Base-by-base conservation (phyloP, 2,888 invertebrate genomes). In the Uloborus plumipes region DNA sequence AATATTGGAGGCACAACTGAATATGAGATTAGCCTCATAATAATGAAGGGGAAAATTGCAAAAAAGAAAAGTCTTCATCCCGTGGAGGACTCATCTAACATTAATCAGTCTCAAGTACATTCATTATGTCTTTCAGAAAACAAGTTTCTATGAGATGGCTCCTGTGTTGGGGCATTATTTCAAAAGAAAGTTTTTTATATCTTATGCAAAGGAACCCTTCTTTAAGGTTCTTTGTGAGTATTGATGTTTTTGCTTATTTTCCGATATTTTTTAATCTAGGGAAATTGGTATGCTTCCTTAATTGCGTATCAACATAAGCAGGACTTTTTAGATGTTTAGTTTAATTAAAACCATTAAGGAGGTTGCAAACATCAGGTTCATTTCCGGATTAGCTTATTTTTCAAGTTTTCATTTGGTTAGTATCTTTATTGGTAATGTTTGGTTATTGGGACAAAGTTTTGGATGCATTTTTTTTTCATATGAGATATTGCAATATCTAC, bases 281-380 rank as follows among this genome's bases (percentile, higher is more conserved):
- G 49, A 69, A 62, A 70, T 69, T 70, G 49, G 53, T 16, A 51
- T 67, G 22, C 22, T n/a, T n/a, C 53, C 69, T 50, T 76, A 75
- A 76, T 69, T 69, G 55, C 62, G 20, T 62, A 61, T 58, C 47
- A 61, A 22, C 26, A 75, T 31, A 59, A 67, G 50, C 51, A 49
- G 51, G 13, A 49, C 20, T 39, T 69, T 69, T 66, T 74, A 66
- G 74, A 74, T 74, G 59, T 26, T 55, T 49, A 58, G 49, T 58
- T 74, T 74, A 72, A 65, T 73, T 73, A 65, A 64, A 73, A 50
- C 73, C 64, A 64, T 53, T 73, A 53, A 73, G 55, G n/a, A 55
- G 53, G 11, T 15, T 51, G n/a, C 18, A 9, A 39, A 39, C 39
- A 39, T 39, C 1, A 1, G 39, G 39, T 39, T 11, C 9, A 9